Evolutionary conservation across 1,140 invertebrate species (phyloP), one percentile per base, ranked within the genome.

Genomic region (Solen grandis): DNA sequence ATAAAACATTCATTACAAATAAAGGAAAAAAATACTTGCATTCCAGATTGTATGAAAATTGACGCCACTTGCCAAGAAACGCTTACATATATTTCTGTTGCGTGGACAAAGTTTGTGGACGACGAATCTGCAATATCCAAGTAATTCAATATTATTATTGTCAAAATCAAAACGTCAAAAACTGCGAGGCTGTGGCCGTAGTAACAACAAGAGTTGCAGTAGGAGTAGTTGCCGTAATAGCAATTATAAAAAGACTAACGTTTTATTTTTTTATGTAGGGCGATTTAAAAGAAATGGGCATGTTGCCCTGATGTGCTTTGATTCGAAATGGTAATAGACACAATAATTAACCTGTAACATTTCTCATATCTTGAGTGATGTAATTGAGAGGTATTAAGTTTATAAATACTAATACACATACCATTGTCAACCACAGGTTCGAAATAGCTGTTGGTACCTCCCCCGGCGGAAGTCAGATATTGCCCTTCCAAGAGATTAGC

Each of bases 51-150:
- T 55, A 4, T 1, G 19, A 50, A 59, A 10, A 80, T 85, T 16
- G 84, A 85, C 63, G 76, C 81, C 13, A 54, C 55, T 14, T 85
- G 84, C 38, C 81, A 79, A 35, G 72, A 82, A 46, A 75, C 84
- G 5, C 29, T 85, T 14, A 80, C 75, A 19, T 35, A 38, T 4
- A 54, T 85, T 5, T 19, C 38, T 0, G 72, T 83, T 14, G 80
- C 84, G 16, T 85, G 84, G 84, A 36, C 70, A 10, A 41, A 63
- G 2, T 83, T 85, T 46, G 62, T 33, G 3, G 84, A 85, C 54
- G 57, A 63, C 27, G 80, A 85, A 62, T 83, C 81, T 5, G 55
- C 25, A n/a, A 82, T 85, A 38, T 35, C 16, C 52, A 57, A 73
- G 83, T 84, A 74, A 2, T 33, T 10, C 22, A 25, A 13, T 10